These are phyloP conservation scores for Tetragonisca angustula DNA, from an alignment of 2,888 invertebrate species.

Conservation along the genomic window DNA sequence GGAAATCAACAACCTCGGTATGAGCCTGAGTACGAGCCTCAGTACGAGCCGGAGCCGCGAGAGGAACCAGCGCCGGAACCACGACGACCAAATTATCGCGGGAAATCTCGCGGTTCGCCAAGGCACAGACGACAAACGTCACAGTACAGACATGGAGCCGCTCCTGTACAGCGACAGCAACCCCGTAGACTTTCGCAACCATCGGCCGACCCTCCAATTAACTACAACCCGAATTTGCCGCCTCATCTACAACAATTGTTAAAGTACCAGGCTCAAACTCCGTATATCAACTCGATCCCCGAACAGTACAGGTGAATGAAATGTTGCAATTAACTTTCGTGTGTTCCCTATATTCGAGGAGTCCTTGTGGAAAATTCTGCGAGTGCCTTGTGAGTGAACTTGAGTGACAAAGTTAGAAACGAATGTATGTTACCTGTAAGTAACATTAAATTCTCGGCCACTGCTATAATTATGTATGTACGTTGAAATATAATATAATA, in stretches of 20 bases:
- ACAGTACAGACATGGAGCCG: constrained; percentile 35
- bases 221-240: constrained; percentile 78
- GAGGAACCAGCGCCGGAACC: constrained; percentile 44
- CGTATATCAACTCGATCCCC: constrained; percentile 80
- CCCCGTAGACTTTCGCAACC: constrained; percentile 75
- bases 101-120: constrained; percentile 64
- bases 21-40: constrained; percentile 31
- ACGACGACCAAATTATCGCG: constrained; percentile 67
- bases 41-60: constrained; percentile 59
- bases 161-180: constrained; percentile 63
- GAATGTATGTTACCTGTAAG: too few species aligned
- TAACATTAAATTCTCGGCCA: too few species aligned
- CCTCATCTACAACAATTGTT: constrained; percentile 76
- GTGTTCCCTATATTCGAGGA: too few species aligned
- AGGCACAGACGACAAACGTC: constrained; percentile 56
- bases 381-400: too few species aligned
- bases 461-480: too few species aligned
- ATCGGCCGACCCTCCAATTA: constrained; percentile 70
- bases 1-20: constrained; percentile 43
- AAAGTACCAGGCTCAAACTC: constrained; percentile 80
- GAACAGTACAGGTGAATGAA: constrained; percentile 77
- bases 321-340: not conserved
- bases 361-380: too few species aligned
- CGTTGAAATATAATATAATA: too few species aligned
- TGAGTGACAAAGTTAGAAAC: too few species aligned